Conservation (phyloP, 2,113 vertebrate species). For the Callaeas wilsoni region DNA sequence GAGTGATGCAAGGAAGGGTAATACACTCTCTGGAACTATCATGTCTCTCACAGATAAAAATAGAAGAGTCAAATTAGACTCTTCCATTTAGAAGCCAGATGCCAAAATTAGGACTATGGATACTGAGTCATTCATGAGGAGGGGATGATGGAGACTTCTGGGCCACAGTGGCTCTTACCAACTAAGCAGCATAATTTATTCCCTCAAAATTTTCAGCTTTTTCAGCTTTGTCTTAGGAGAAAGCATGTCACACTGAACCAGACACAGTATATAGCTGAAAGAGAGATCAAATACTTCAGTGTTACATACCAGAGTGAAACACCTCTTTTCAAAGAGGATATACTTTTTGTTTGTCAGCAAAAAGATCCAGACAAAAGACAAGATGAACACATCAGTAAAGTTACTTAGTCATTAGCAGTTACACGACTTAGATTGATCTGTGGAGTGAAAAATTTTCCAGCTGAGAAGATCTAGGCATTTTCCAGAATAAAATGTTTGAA, state of each 20-base stretch:
- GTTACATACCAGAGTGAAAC: neutral
- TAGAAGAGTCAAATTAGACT: neutral
- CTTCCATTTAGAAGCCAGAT: neutral
- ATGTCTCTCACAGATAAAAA: neutral
- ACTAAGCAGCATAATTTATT: neutral
- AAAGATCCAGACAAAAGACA: neutral
- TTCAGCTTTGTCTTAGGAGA: neutral
- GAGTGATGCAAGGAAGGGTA: neutral
- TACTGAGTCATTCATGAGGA: neutral
- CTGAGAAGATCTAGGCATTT: neutral
- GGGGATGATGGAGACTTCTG: neutral
- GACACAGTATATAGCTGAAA: neutral
- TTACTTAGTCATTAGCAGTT: neutral
- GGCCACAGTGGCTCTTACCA: neutral
- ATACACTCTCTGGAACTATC: neutral
- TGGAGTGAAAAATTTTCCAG: neutral
- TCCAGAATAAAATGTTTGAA: neutral
- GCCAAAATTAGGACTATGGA: neutral
- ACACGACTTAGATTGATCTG: neutral
- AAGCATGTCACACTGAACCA: neutral
- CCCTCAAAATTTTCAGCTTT: neutral
- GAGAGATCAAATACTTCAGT: neutral
- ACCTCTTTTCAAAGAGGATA: neutral
- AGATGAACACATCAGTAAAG: neutral
- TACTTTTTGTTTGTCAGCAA: neutral